Conservation (phyloP, 2,797 vertebrate species). For the Anguilla pacifica region DNA sequence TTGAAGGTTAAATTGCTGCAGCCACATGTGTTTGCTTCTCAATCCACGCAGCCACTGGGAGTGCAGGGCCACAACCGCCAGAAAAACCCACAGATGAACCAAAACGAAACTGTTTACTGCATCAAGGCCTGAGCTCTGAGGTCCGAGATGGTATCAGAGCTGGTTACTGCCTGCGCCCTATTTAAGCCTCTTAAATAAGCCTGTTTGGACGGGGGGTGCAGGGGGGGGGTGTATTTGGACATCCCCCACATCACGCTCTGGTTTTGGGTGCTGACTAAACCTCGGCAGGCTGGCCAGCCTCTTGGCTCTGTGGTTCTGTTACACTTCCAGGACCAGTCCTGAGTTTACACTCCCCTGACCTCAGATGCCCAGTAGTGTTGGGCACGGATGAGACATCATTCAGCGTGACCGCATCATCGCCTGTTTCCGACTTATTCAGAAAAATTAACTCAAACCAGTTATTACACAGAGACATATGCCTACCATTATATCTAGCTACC, state of each 20-base stretch:
- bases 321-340: not conserved
- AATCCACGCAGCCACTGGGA: conserved; percentile 64
- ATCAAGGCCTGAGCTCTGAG: not conserved
- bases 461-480: not conserved
- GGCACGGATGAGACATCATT: not conserved
- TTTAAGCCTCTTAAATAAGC: not conserved
- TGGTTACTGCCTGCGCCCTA: not conserved
- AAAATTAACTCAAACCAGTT: not conserved
- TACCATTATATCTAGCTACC: too few species aligned
- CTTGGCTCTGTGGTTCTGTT: not conserved
- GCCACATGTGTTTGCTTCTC: conserved; percentile 76
- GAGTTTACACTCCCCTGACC: not conserved
- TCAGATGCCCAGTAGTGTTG: not conserved
- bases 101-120: conserved; percentile 15
- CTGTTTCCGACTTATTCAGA: not conserved
- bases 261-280: not conserved
- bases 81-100: not conserved
- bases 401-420: not conserved
- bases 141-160: not conserved
- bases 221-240: not conserved
- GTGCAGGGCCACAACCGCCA: conserved; percentile 68
- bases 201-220: not conserved
- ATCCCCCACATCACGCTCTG: not conserved
- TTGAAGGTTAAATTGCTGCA: conserved; percentile 85
- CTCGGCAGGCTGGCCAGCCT: not conserved